Conservation (phyloP, 2,797 vertebrate genomes). For the Acanthopagrus latus region DNA sequence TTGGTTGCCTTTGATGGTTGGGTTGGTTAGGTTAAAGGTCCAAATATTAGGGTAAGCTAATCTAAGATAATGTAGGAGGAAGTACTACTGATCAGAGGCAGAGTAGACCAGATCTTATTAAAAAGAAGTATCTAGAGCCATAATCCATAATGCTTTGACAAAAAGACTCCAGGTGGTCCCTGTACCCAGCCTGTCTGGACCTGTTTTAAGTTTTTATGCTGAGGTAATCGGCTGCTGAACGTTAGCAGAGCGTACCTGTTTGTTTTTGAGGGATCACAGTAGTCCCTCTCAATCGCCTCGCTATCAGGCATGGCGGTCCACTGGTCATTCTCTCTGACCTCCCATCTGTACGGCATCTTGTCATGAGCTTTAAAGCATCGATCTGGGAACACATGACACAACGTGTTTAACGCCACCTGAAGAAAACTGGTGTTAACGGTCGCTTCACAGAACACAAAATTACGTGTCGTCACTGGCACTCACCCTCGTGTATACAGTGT, state of each 20-base stretch:
- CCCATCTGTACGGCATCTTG: slow-evolving; percentile 84
- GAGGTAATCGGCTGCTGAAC: too few species aligned
- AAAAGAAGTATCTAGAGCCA: too few species aligned
- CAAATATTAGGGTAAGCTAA: too few species aligned
- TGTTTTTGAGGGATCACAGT: slow-evolving; percentile 77
- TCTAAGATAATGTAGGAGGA: too few species aligned
- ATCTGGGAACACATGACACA: slow-evolving; percentile 57
- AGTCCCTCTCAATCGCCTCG: slow-evolving; percentile 80
- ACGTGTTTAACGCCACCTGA: neutral
- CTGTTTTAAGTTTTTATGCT: too few species aligned
- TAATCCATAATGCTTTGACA: too few species aligned
- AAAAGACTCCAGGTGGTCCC: neutral
- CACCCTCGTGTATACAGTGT: slow-evolving; percentile 78
- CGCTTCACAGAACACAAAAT: accelerated
- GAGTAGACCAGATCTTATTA: too few species aligned
- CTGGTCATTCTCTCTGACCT: slow-evolving; percentile 54
- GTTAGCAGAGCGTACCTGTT: slow-evolving; percentile 72
- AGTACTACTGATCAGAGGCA: too few species aligned
- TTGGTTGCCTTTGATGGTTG: too few species aligned
- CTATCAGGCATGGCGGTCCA: slow-evolving; percentile 76
- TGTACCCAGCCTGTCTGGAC: too few species aligned
- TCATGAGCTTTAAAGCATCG: slow-evolving; percentile 77
- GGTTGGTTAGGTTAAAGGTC: too few species aligned
- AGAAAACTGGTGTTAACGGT: neutral
- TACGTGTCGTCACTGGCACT: slow-evolving; percentile 18